Conservation (phyloP, 2,113 vertebrate genomes). For the cattle (Bos taurus) region DNA sequence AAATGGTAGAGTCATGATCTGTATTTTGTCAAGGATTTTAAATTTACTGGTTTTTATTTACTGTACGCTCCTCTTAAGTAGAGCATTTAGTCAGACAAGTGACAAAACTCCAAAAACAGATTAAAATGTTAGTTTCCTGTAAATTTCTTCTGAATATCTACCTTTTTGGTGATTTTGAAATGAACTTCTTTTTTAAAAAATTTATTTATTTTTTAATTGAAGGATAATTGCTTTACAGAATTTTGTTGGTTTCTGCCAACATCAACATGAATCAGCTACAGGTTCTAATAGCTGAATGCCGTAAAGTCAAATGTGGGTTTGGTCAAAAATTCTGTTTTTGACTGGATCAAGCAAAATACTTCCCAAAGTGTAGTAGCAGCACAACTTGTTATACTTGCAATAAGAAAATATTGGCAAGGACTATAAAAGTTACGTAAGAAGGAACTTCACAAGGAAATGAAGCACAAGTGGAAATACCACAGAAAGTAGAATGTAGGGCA, state of each 20-base stretch:
- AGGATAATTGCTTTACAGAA: neutral
- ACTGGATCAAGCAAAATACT: slow-evolving; percentile 25
- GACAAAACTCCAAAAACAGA: neutral
- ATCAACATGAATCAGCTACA: neutral
- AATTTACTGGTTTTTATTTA: neutral
- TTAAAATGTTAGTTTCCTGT: neutral
- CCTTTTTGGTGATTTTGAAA: neutral
- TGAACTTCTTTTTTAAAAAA: neutral
- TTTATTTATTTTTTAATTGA: neutral
- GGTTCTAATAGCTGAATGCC: neutral
- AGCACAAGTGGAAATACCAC: slow-evolving; percentile 58
- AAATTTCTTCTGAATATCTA: neutral
- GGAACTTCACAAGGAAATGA: slow-evolving; percentile 63
- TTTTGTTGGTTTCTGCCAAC: neutral
- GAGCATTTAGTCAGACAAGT: neutral
- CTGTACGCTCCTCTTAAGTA: neutral
- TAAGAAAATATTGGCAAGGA: slow-evolving; percentile 47
- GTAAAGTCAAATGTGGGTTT: slow-evolving; percentile 20
- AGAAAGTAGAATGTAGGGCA: slow-evolving; percentile 67
- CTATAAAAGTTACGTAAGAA: slow-evolving; percentile 57
- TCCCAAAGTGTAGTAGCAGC: neutral
- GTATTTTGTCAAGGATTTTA: neutral
- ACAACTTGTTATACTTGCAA: slow-evolving; percentile 58
- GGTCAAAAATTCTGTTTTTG: slow-evolving; percentile 37
- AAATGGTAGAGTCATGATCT: neutral